A percentile compares a stretch with the other conserved stretches of the same genome.
phyloP scores from a whole-genome alignment of 2,797 vertebrate genomes.

The Chaetophractus vellerosus region DNA sequence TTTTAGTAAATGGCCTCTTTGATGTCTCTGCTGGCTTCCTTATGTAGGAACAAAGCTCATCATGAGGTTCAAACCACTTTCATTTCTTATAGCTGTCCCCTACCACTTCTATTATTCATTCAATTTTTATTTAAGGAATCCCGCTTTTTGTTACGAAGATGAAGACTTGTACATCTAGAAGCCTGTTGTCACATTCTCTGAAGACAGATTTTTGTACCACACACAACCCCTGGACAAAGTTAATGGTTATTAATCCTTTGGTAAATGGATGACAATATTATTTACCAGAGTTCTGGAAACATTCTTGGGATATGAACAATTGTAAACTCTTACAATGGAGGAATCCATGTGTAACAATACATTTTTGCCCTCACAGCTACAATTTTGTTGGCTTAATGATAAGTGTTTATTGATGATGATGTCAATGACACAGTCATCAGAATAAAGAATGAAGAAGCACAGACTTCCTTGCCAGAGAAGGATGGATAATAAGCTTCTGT shows the following conservation, averaged over 20 bases:
- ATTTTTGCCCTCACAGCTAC: conserved; percentile 53
- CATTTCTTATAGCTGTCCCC: not conserved
- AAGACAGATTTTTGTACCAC: conserved; percentile 11
- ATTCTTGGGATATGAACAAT: conserved; percentile 47
- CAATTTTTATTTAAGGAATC: conserved; percentile 41
- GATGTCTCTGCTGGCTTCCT: not conserved
- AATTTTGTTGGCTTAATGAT: conserved; percentile 66
- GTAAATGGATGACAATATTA: not conserved
- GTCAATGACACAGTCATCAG: conserved; percentile 35
- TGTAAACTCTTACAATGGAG: conserved; percentile 52
- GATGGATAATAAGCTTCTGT: conserved; percentile 43
- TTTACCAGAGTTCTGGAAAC: conserved; percentile 50
- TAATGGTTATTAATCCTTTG: conserved; percentile 6
- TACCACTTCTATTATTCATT: not conserved
- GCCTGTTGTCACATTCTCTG: not conserved
- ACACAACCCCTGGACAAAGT: not conserved
- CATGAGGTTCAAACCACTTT: not conserved
- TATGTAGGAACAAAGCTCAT: not conserved
- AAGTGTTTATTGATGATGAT: conserved; percentile 71
- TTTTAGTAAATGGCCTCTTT: not conserved
- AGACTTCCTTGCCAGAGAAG: conserved; percentile 44
- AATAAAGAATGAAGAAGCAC: conserved; percentile 52
- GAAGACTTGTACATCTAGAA: not conserved
- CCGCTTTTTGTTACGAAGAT: not conserved
- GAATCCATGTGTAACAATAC: conserved; percentile 26